Evolutionary conservation across 2,888 invertebrate species (phyloP).

Genomic region (Calameuta pallipes): DNA sequence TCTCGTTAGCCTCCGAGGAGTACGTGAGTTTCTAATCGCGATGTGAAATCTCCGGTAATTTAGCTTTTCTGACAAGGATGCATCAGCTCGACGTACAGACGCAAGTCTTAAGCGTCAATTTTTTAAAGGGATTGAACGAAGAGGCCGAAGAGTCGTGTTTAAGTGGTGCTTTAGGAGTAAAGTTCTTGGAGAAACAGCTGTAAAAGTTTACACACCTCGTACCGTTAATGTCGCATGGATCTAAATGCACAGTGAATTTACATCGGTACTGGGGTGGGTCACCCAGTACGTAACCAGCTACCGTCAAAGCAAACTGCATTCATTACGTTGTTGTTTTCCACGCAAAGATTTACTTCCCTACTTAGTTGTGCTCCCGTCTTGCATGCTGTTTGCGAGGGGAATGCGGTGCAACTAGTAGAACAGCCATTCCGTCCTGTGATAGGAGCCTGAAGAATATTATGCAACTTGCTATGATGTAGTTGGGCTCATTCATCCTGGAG

Average conservation of each 20-base stretch:
- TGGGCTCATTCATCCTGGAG: constrained; percentile 11
- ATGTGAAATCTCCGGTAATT: background rate
- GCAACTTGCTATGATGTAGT: constrained; percentile 22
- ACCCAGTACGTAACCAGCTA: background rate
- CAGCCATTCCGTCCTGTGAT: constrained; percentile 15
- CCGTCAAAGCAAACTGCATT: constrained; percentile 18
- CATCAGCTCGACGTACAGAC: background rate
- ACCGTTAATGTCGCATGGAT: background rate
- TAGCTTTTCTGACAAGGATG: background rate
- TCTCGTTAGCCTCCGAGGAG: background rate
- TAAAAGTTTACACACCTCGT: background rate
- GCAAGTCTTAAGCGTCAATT: background rate
- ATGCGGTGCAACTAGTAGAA: constrained; percentile 5
- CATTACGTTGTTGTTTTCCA: constrained; percentile 26
- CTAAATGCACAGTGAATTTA: background rate
- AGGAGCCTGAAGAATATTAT: constrained; percentile 21
- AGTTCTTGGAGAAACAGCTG: background rate
- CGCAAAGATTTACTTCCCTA: constrained; percentile 48
- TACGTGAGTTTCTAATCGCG: background rate
- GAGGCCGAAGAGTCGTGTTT: background rate
- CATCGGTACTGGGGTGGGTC: background rate
- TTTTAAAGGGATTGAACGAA: background rate
- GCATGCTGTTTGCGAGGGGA: constrained; percentile 15
- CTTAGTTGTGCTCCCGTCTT: constrained; percentile 27
- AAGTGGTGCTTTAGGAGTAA: background rate